Percentiles rank a stretch among this genome's conserved stretches.
phyloP scores from a whole-genome alignment of 2,888 invertebrate genomes.

The Sipunculus nudus region DNA sequence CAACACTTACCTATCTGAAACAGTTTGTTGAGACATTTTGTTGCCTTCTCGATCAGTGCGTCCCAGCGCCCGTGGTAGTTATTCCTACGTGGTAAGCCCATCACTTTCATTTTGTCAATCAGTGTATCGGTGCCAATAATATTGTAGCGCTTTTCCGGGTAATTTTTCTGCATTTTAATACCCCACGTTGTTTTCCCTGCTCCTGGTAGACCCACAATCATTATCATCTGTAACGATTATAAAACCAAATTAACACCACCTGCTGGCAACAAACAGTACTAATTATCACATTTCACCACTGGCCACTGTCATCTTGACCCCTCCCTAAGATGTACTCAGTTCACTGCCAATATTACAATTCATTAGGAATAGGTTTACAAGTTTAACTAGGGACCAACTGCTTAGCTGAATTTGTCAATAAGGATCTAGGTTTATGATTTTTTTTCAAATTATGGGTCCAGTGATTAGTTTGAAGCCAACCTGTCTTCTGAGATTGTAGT shows the following conservation, averaged over 20 bases:
- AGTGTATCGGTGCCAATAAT: constrained; percentile 86
- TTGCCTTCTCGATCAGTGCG: constrained; percentile 84
- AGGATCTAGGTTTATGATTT: too few species aligned
- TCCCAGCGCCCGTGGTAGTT: constrained; percentile 87
- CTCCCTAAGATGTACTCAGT: too few species aligned
- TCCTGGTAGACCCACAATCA: constrained; percentile 93
- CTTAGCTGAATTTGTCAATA: too few species aligned
- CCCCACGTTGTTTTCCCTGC: constrained; percentile 95
- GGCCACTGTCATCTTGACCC: too few species aligned
- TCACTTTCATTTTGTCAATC: constrained; percentile 92
- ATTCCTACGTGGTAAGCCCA: constrained; percentile 83
- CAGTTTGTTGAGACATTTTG: constrained; percentile 81
- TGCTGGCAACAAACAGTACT: too few species aligned
- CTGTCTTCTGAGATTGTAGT: too few species aligned
- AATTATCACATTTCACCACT: too few species aligned
- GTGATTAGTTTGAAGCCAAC: too few species aligned
- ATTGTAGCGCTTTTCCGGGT: constrained; percentile 84
- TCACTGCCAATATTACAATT: too few species aligned
- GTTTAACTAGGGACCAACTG: too few species aligned
- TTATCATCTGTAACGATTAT: constrained; percentile 73
- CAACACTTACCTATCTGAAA: constrained; percentile 80
- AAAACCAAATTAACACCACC: not conserved
- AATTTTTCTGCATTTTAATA: constrained; percentile 76
- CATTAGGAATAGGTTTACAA: too few species aligned
- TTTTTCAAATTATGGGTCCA: too few species aligned